phyloP scores from a whole-genome alignment of 2,113 vertebrate genomes.

The Apodemus sylvaticus region DNA sequence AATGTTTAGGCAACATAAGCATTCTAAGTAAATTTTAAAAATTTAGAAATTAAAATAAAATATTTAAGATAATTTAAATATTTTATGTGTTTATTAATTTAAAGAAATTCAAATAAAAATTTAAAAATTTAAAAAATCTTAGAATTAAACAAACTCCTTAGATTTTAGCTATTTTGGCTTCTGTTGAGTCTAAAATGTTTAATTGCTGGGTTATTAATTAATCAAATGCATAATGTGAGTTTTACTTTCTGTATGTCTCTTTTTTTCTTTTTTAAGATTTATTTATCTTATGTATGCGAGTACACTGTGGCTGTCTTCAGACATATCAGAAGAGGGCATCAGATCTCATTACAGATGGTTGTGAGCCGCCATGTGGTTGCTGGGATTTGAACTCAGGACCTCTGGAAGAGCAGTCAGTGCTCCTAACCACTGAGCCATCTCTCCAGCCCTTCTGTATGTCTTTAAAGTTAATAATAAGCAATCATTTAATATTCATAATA shows the following conservation, averaged over 20 bases:
- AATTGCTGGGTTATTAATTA: not conserved
- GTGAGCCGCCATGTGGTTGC: no score
- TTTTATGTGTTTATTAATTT: no score
- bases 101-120: no score
- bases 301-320: no score
- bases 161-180: not conserved
- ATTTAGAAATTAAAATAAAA: not conserved
- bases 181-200: not conserved
- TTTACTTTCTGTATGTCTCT: slow-evolving; percentile 21
- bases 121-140: slow-evolving; percentile 16
- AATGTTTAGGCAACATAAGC: slow-evolving; percentile 3
- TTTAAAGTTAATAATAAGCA: not conserved
- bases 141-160: not conserved
- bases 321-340: no score
- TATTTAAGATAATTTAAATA: no score
- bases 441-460: not conserved
- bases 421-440: no score
- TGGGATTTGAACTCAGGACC: no score
- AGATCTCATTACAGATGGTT: no score
- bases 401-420: no score
- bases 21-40: not conserved
- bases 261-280: no score
- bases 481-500: slow-evolving; percentile 29
- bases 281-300: no score
- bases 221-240: not conserved